Evolutionary conservation across 2,113 vertebrate species (phyloP).

Genomic region (Peromyscus californicus): DNA sequence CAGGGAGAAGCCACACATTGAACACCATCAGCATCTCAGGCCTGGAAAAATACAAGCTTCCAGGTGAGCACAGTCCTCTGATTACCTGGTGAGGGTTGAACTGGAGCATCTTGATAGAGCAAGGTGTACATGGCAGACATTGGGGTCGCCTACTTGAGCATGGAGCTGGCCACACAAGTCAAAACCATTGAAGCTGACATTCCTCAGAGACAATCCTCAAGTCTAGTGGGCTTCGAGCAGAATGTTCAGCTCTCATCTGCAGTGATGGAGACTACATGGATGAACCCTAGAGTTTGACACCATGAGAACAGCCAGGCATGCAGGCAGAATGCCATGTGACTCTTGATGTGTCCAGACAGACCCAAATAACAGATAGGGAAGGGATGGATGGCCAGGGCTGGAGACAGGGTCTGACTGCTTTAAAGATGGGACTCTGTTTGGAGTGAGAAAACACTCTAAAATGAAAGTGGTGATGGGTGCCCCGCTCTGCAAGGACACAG

Average conservation of each 20-base stretch:
- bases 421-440: no score
- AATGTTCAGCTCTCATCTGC: rapidly evolving
- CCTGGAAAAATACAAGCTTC: not conserved
- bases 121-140: not conserved
- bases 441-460: not conserved
- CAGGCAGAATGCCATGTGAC: not conserved
- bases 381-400: not conserved
- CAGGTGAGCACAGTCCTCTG: not conserved
- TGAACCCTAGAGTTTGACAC: rapidly evolving
- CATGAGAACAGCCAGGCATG: not conserved
- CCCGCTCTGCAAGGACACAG: rapidly evolving
- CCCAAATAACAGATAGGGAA: not conserved
- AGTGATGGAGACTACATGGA: rapidly evolving
- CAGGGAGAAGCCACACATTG: rapidly evolving
- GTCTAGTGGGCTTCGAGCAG: not conserved
- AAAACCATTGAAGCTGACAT: not conserved
- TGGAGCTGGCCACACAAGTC: rapidly evolving
- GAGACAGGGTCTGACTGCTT: no score
- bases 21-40: rapidly evolving
- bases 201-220: not conserved
- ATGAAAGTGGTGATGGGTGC: rapidly evolving
- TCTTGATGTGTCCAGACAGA: no score
- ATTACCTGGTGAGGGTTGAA: rapidly evolving
- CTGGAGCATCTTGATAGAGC: no score
- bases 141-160: rapidly evolving